phyloP scores from a whole-genome alignment of 2,797 vertebrate genomes.

The Muscicapa striata region DNA sequence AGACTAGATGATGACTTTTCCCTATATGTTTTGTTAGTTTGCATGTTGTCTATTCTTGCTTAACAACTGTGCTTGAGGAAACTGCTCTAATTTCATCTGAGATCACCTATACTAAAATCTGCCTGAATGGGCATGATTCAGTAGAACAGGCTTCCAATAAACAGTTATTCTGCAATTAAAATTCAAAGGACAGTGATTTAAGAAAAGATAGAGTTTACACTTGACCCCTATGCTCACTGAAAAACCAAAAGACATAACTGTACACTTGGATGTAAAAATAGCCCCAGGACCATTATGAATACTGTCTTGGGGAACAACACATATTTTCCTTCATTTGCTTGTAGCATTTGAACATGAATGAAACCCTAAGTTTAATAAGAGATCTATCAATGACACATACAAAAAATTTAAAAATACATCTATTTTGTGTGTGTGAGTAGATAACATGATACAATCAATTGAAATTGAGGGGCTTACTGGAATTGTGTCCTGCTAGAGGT shows the following conservation, averaged over 20 bases:
- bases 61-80: neutral
- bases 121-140: neutral
- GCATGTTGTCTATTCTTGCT: neutral
- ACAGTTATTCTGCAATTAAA: neutral
- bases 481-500: neutral
- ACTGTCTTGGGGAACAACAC: neutral
- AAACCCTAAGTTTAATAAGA: neutral
- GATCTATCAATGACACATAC: neutral
- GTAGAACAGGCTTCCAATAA: neutral
- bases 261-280: neutral
- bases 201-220: neutral
- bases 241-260: neutral
- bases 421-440: neutral
- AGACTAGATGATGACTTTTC: neutral
- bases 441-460: neutral
- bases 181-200: neutral
- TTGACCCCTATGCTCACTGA: neutral
- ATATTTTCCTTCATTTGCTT: neutral
- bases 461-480: neutral
- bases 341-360: neutral
- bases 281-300: neutral
- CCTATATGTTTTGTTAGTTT: neutral
- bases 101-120: neutral
- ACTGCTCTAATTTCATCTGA: neutral
- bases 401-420: neutral